Conservation (phyloP, 1,140 invertebrate genomes). For the Apolygus lucorum region DNA sequence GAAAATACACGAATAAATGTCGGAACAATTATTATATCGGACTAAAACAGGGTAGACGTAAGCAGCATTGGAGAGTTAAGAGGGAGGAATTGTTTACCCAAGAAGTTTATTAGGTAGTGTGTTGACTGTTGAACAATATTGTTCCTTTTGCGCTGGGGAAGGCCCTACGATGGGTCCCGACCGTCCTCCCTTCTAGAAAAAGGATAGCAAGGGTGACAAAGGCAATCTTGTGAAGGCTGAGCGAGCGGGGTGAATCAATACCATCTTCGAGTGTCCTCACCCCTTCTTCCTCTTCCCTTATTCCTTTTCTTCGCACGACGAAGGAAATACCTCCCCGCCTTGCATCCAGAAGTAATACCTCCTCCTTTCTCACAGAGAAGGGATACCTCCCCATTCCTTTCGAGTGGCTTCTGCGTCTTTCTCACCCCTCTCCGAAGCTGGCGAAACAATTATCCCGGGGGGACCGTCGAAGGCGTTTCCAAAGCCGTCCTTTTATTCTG, state of each 20-base stretch:
- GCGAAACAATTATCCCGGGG: conserved; percentile 6
- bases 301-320: not conserved
- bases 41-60: too few relatives aligned
- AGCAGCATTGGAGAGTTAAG: too few relatives aligned
- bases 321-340: not conserved
- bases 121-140: conserved; percentile 21
- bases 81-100: conserved; percentile 6
- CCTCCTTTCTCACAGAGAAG: too few relatives aligned
- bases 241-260: conserved; percentile 10
- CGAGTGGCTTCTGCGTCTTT: not conserved
- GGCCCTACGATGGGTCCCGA: too few relatives aligned
- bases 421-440: not conserved
- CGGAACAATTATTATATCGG: too few relatives aligned
- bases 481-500: not conserved
- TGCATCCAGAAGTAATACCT: too few relatives aligned
- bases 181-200: not conserved
- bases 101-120: conserved; percentile 17
- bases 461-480: not conserved
- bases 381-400: not conserved
- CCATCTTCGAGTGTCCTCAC: conserved; percentile 16
- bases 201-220: conserved; percentile 5
- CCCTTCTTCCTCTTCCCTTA: not conserved
- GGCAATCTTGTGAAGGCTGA: conserved; percentile 10
- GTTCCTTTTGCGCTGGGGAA: conserved; percentile 3
- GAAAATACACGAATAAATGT: too few relatives aligned